Evolutionary conservation across 2,797 vertebrate species (phyloP), one percentile per base, ranked within the genome.

Genomic region (Jordanella pulchra): DNA sequence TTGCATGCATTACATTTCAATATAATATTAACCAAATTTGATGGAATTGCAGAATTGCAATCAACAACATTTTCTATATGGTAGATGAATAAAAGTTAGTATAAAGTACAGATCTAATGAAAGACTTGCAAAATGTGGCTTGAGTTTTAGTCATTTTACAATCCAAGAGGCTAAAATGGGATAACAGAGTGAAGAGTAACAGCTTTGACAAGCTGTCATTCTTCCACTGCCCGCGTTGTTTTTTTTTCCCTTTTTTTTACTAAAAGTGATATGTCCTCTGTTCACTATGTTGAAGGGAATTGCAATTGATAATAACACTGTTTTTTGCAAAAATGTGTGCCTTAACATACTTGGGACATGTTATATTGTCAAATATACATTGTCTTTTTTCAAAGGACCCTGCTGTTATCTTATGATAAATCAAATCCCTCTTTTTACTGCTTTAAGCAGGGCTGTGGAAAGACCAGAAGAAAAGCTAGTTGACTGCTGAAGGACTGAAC

Each of bases 391-490:
- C 27, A 45, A 39, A 9, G 32, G 21, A 44, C 58, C 7, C n/a
- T 17, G 30, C 11, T 72, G 25, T n/a, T 9, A 21, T 71, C 25
- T 63, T 32, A 4, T 35, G 48, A 1, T 32, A 23, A 35, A n/a
- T 25, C 44, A 18, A 44, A 58, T 7, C 21, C 14, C 45, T 12
- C 27, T 27, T 23, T 67, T 67, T 23, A 48, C 23, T 70, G 30
- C 17, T 14, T n/a, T n/a, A 7, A 27, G 63, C 67, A 45, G 21
- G 5, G 23, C 50, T 35, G 39, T 50, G 14, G 12, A 15, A 72
- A 71, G 66, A 69, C 53, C 32, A 30, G 54, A 53, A 9, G 69
- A 80, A 75, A 54, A 69, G 70, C 71, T 69, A 27, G 17, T 51
- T 28, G 14, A 14, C 68, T 73, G 67, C 72, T 72, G 30, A 56